A percentile compares a stretch with the other conserved stretches of the same genome.
Conservation (phyloP, 2,113 vertebrate species). For the Atlantisia rogersi region DNA sequence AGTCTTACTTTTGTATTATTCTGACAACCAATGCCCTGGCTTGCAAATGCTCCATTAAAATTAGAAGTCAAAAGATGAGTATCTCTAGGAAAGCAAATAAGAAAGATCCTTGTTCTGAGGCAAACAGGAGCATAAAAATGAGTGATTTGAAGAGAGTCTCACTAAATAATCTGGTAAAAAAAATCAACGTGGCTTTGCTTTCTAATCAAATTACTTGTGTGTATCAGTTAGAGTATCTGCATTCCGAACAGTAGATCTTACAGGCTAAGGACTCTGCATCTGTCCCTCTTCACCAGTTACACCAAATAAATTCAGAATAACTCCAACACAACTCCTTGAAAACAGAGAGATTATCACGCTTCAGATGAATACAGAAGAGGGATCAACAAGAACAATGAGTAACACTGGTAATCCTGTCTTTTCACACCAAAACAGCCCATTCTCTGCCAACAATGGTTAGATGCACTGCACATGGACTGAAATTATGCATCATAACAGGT, state of each 20-base stretch:
- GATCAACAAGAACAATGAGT: not conserved
- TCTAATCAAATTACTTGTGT: not conserved
- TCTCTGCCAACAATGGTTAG: not conserved
- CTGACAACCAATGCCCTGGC: not conserved
- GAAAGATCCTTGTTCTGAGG: not conserved
- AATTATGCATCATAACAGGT: not conserved
- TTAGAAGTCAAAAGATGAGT: not conserved
- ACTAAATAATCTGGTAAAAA: not conserved
- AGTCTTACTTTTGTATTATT: not conserved
- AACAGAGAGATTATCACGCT: not conserved
- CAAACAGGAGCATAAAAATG: not conserved
- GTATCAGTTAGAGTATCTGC: not conserved
- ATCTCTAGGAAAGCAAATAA: not conserved
- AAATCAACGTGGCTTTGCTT: not conserved
- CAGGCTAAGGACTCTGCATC: not conserved
- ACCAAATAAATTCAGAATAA: not conserved
- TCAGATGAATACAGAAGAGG: not conserved
- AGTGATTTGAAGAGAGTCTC: not conserved
- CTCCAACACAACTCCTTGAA: not conserved
- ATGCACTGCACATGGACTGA: not conserved
- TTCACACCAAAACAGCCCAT: not conserved
- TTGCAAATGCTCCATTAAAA: not conserved
- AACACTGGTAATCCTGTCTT: not conserved
- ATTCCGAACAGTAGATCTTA: not conserved
- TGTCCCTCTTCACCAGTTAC: not conserved